Base-by-base conservation (phyloP, 2,888 invertebrate species). In the Morpho helenor region DNA sequence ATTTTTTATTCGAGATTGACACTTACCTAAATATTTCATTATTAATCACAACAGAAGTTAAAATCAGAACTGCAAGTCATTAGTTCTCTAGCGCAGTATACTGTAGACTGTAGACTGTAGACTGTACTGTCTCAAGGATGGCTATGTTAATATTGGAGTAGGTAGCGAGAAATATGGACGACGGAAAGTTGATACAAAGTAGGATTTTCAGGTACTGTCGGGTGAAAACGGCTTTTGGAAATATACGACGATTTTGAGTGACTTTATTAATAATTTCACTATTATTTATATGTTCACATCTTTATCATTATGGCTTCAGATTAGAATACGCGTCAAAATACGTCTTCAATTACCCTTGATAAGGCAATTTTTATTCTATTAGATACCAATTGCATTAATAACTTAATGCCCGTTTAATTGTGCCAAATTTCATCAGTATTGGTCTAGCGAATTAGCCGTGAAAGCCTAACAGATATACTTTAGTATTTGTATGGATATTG, bases 131-230 rank as follows among this genome's bases (percentile, higher is more conserved):
- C 64, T 62, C 60, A 62, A 66, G 64, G 62, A 62, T 62, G 63
- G 55, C 60, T 76, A 77, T 78, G 80, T 80, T 78, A 75, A 77
- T 79, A 78, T 64, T 59, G 62, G 58, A 72, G 73, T 76, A 74
- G 72, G 71, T 73, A 70, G 73, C 79, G 63, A 81, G 86, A 84
- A 86, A 83, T 84, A 84, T 86, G 87, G 86, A 83, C 82, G 75
- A 71, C 74, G 77, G 83, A 84, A 84, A 87, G 82, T 85, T 85
- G 84, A 86, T 85, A 83, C 84, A 79, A 84, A 85, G 85, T 84
- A 81, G 77, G 79, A 82, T 84, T 84, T 86, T 81, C 85, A 82
- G 78, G 85, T 85, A 89, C 74, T 69, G 85, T 79, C 71, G 56
- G 43, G 41, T 9, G 9, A 31, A 55, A 39, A 57, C 47, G 8